Conservation (phyloP, 2,113 vertebrate genomes). For the Lichenostomus cassidix region DNA sequence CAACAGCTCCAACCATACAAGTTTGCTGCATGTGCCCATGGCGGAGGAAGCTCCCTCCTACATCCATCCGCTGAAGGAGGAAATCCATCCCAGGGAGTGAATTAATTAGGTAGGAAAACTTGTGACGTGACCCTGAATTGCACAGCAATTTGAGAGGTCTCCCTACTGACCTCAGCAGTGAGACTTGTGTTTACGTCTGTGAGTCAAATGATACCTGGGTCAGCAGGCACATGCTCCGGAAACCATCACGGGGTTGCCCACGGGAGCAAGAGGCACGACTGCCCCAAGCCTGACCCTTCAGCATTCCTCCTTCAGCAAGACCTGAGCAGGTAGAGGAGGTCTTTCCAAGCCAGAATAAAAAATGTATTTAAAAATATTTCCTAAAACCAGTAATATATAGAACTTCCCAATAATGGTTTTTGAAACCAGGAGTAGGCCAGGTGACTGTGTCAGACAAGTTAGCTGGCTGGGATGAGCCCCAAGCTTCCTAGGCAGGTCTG, state of each 20-base stretch:
- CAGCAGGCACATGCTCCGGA: background rate
- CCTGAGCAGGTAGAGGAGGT: background rate
- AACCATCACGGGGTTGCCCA: background rate
- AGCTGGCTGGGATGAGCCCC: background rate
- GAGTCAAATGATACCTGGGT: background rate
- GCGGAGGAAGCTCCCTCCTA: background rate
- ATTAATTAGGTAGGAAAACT: background rate
- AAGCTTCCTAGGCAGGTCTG: background rate
- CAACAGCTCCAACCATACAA: rapidly evolving
- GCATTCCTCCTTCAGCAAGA: background rate
- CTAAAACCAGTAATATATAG: background rate
- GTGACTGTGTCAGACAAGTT: background rate
- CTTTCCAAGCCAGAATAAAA: background rate
- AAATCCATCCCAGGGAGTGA: background rate
- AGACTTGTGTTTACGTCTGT: background rate
- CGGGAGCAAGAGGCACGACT: rapidly evolving
- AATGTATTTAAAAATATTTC: background rate
- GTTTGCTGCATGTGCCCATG: background rate
- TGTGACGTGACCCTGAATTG: background rate
- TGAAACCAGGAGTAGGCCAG: background rate
- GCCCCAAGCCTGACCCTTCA: background rate
- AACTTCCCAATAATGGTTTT: background rate
- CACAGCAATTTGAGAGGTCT: background rate
- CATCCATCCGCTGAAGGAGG: background rate
- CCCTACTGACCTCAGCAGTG: background rate